Evolutionary conservation across 2,113 vertebrate genomes (phyloP).

Genomic region (Phalacrocorax aristotelis): DNA sequence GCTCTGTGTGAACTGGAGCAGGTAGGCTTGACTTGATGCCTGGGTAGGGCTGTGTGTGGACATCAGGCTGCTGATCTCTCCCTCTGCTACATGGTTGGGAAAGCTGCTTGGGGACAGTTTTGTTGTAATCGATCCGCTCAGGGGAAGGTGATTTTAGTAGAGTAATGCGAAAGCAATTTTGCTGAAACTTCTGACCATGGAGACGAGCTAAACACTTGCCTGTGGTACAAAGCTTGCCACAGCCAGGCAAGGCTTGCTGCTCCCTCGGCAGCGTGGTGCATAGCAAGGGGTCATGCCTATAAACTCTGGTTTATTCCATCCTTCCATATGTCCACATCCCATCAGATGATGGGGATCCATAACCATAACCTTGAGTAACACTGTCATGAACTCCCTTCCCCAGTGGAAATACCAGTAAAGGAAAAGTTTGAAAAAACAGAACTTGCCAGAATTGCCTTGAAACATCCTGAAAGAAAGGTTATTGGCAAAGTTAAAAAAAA

Average conservation of each 20-base stretch:
- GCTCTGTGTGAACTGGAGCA: no score
- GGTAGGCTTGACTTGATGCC: not conserved
- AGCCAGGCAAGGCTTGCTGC: not conserved
- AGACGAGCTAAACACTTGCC: not conserved
- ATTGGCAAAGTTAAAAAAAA: not conserved
- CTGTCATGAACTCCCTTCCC: not conserved
- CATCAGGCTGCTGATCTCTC: not conserved
- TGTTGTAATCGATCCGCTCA: no score
- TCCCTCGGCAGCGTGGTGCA: fast-evolving
- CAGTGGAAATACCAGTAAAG: not conserved
- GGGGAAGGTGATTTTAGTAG: no score
- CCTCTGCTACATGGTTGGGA: not conserved
- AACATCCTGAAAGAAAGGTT: fast-evolving
- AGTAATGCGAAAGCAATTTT: fast-evolving
- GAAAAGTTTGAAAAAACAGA: not conserved
- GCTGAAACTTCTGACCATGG: no score
- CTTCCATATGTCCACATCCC: fast-evolving
- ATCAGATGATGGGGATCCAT: not conserved
- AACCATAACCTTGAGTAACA: fast-evolving
- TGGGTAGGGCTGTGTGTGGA: not conserved
- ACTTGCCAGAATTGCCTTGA: not conserved
- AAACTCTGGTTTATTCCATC: no score
- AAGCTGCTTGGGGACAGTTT: not conserved
- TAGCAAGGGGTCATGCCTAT: not conserved
- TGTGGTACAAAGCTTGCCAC: not conserved